Evolutionary conservation across 2,888 invertebrate genomes (phyloP).

Genomic region (Minunthozetes semirufus): DNA sequence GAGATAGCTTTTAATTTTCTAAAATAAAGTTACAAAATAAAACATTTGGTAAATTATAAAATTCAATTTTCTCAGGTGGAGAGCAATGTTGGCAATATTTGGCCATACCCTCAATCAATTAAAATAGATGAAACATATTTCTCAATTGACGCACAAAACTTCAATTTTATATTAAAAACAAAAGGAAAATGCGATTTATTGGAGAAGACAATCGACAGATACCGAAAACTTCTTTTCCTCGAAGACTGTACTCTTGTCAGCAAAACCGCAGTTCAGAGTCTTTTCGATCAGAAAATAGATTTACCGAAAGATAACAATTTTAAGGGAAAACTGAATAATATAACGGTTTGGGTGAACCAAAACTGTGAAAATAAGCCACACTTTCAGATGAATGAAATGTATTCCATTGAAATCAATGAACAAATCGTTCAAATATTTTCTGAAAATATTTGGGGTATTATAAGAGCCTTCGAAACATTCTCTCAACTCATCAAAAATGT

Average conservation of each 20-base stretch:
- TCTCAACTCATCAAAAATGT: slow-evolving; percentile 61
- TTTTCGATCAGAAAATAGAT: neutral
- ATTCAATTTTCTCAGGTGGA: neutral
- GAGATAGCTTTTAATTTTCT: no score
- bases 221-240: neutral
- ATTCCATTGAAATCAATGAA: slow-evolving; percentile 52
- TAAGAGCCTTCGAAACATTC: slow-evolving; percentile 79
- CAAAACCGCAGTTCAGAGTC: neutral
- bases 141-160: neutral
- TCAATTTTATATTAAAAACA: neutral
- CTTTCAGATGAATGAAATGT: slow-evolving; percentile 67
- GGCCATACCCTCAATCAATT: neutral
- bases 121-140: neutral
- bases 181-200: slow-evolving; percentile 35
- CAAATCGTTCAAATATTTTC: slow-evolving; percentile 45
- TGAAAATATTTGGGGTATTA: slow-evolving; percentile 65
- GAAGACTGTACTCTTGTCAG: slow-evolving; percentile 12
- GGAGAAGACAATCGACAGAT: slow-evolving; percentile 23
- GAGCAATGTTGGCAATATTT: neutral
- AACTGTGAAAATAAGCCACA: slow-evolving; percentile 62
- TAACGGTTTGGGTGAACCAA: slow-evolving; percentile 48
- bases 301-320: slow-evolving; percentile 8
- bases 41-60: no score
- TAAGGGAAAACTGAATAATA: slow-evolving; percentile 31
- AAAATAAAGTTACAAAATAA: no score